Evolutionary conservation across 37 sponge, comb jelly and placozoan species (phyloP).

Genomic region (Hormiphora californensis): DNA sequence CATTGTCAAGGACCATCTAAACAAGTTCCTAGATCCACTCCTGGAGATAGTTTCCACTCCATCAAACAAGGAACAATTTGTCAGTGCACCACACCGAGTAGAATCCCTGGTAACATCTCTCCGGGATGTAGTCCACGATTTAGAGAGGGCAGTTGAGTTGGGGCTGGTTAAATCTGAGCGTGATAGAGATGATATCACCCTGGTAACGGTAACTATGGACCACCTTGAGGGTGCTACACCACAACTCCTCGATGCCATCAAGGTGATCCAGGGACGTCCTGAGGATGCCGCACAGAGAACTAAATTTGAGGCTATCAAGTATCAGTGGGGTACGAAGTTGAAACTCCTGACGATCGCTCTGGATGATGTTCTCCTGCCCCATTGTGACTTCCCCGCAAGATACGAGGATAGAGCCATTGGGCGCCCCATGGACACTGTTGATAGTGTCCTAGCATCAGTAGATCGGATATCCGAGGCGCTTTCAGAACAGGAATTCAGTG

Average conservation of each 20-base stretch:
- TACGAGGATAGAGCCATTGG: background rate
- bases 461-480: background rate
- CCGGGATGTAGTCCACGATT: background rate
- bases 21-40: slow-evolving; percentile 16
- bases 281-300: slow-evolving; percentile 1
- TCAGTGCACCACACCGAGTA: background rate
- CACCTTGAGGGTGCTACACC: slow-evolving; percentile 29
- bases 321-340: slow-evolving; percentile 44
- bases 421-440: background rate
- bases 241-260: background rate
- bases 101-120: background rate
- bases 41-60: slow-evolving; percentile 22
- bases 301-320: slow-evolving; percentile 33
- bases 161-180: background rate
- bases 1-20: background rate
- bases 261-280: background rate
- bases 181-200: background rate
- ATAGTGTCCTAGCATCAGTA: background rate
- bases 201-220: background rate
- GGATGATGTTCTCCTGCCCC: background rate
- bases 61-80: background rate
- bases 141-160: background rate
- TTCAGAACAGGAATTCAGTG: background rate
- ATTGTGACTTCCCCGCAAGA: background rate
- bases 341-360: background rate